Percentiles rank a stretch among this genome's conserved stretches.
Conservation (phyloP, 2,888 invertebrate genomes). For the Ernsta delagoae region DNA sequence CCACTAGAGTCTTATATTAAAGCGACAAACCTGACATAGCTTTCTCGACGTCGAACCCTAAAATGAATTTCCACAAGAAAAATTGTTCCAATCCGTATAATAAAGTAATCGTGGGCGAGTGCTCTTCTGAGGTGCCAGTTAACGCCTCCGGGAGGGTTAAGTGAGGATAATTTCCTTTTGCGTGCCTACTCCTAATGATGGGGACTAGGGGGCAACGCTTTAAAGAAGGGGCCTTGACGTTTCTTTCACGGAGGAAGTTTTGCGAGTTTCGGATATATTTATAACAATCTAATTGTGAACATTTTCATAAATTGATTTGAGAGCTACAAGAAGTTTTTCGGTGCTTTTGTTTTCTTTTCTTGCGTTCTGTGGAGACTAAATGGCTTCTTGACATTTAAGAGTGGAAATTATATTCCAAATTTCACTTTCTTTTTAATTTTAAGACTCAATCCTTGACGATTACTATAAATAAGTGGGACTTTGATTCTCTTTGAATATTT, state of each 20-base stretch:
- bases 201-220: conserved; percentile 48
- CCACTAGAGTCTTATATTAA: conserved; percentile 23
- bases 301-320: conserved; percentile 37
- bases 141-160: conserved; percentile 83
- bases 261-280: conserved; percentile 44
- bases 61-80: conserved; percentile 61
- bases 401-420: too few relatives aligned
- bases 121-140: conserved; percentile 82
- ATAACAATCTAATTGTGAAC: conserved; percentile 20
- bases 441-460: too few relatives aligned
- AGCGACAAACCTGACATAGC: conserved; percentile 33
- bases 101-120: conserved; percentile 78
- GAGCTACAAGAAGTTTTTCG: conserved; percentile 40
- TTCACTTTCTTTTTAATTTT: too few relatives aligned
- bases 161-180: conserved; percentile 84
- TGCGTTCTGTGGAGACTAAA: too few relatives aligned
- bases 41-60: conserved; percentile 31
- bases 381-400: too few relatives aligned
- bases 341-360: not conserved
- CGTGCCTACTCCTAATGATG: conserved; percentile 81
- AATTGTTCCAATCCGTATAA: conserved; percentile 78
- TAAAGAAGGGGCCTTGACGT: conserved; percentile 47
- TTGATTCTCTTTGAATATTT: too few relatives aligned
- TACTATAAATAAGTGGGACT: too few relatives aligned
- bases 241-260: conserved; percentile 48